Conservation (phyloP, 2,797 vertebrate species). For the Choloepus didactylus region DNA sequence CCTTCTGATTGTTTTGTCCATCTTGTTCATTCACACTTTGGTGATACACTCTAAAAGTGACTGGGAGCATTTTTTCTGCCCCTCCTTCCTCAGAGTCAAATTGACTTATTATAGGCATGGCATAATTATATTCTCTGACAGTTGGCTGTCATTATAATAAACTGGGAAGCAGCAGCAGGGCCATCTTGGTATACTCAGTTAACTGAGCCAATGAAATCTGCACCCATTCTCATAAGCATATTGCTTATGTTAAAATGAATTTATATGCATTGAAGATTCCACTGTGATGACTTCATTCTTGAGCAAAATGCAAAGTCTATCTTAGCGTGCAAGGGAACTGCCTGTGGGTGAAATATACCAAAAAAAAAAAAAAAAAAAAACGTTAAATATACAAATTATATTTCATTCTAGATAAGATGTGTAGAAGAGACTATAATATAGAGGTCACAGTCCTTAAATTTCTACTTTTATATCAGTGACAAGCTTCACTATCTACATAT, state of each 20-base stretch:
- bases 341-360: not conserved
- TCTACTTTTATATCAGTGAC: not conserved
- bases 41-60: not conserved
- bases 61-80: not conserved
- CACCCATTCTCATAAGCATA: not conserved
- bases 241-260: not conserved
- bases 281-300: not conserved
- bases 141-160: slow-evolving; percentile 5
- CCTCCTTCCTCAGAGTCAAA: not conserved
- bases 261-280: not conserved
- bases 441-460: not conserved
- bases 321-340: not conserved
- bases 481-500: not conserved
- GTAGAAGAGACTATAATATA: not conserved
- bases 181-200: not conserved
- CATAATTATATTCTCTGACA: not conserved
- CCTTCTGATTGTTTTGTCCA: not conserved
- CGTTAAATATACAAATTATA: not conserved
- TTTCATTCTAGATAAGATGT: not conserved
- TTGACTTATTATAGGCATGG: not conserved
- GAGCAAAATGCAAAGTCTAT: not conserved
- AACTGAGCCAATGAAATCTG: not conserved
- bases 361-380: not conserved
- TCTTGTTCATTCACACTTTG: not conserved
- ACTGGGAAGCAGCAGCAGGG: not conserved